Evolutionary conservation across 2,888 invertebrate genomes (phyloP).

Genomic region (Machimus atricapillus): DNA sequence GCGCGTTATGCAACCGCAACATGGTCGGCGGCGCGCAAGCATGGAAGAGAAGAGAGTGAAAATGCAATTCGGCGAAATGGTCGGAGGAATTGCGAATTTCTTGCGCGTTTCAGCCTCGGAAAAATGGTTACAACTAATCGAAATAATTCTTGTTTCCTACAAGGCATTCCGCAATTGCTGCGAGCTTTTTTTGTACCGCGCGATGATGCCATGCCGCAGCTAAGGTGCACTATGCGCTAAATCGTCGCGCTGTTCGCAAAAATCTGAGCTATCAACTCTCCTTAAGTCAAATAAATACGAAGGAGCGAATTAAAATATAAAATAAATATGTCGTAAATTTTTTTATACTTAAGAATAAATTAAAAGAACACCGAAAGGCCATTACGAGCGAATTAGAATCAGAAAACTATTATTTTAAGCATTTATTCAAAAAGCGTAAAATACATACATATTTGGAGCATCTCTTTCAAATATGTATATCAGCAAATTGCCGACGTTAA

Average conservation of each 20-base stretch:
- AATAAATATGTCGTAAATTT: neutral
- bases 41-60: neutral
- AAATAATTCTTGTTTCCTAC: neutral
- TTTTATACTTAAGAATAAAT: too few relatives aligned
- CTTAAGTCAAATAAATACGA: neutral
- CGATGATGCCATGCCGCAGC: neutral
- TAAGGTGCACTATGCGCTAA: neutral
- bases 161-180: neutral
- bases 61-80: neutral
- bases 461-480: too few relatives aligned
- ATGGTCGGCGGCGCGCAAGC: neutral
- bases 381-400: too few relatives aligned
- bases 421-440: too few relatives aligned
- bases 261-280: neutral
- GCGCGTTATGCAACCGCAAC: neutral
- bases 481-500: too few relatives aligned
- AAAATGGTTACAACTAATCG: neutral
- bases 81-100: neutral
- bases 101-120: neutral
- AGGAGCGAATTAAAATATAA: neutral
- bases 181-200: neutral
- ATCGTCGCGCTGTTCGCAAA: neutral
- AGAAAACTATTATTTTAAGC: too few relatives aligned
- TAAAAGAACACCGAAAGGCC: neutral
- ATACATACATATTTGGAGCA: too few relatives aligned